Conservation (phyloP, 1,140 invertebrate species). For the Drosophila hydei region DNA sequence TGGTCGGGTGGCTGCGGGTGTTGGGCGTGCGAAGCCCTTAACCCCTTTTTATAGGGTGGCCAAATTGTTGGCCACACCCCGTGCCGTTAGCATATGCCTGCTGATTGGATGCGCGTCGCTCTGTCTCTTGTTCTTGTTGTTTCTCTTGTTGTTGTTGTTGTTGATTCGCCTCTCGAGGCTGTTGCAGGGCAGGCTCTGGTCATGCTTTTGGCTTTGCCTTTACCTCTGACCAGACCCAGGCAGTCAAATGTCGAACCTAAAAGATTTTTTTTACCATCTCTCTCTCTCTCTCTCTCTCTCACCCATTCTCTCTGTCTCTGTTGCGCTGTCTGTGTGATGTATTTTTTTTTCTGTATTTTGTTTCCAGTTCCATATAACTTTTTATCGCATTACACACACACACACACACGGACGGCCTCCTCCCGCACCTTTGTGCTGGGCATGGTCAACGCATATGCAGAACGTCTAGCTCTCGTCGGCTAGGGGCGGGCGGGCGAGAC, state of each 20-base stretch:
- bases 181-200: slow-evolving; percentile 36
- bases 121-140: slow-evolving; percentile 7
- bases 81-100: slow-evolving; percentile 43
- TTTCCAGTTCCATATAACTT: slow-evolving; percentile 39
- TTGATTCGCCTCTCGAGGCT: slow-evolving; percentile 54
- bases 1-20: not conserved
- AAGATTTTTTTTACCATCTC: slow-evolving; percentile 41
- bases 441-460: slow-evolving; percentile 68
- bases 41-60: slow-evolving; percentile 33
- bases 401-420: not conserved
- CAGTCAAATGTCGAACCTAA: slow-evolving; percentile 77
- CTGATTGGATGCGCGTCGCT: slow-evolving; percentile 50
- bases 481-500: not conserved
- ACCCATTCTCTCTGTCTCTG: not conserved
- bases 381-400: slow-evolving; percentile 54
- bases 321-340: slow-evolving; percentile 26
- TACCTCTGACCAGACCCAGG: slow-evolving; percentile 28
- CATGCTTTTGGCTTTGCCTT: slow-evolving; percentile 6
- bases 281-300: slow-evolving; percentile 2
- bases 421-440: too few species aligned
- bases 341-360: slow-evolving; percentile 22
- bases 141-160: slow-evolving; percentile 10
- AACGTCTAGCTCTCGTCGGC: slow-evolving; percentile 9
- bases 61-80: slow-evolving; percentile 53
- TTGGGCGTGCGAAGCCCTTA: slow-evolving; percentile 8